Base-by-base conservation (phyloP, 1,140 invertebrate genomes). In the Daktulosphaira vitifoliae region DNA sequence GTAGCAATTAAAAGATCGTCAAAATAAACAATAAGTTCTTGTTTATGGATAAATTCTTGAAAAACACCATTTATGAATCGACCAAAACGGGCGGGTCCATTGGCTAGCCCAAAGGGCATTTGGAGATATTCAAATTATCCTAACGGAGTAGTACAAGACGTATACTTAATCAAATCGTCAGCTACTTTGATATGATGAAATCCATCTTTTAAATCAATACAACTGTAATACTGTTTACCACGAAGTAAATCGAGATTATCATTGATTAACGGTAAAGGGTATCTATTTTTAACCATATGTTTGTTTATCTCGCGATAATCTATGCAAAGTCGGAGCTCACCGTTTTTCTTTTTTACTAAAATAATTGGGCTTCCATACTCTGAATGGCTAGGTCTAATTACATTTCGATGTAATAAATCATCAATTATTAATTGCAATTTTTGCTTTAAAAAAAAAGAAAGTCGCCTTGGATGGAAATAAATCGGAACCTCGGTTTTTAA, bases 221-320 rank as follows among this genome's bases (percentile, higher is more conserved):
- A 44, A 38, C n/a, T 20, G 15, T 20, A 51, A 51, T 56, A 56
- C n/a, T 33, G 25, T 53, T 38, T 39, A 1, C 37, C 68, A 2
- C n/a, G 26, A 3, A 69, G 38, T 1, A 20, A 11, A 66, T 75
- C 72, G 3, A 82, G 65, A 9, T 68, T n/a, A n/a, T n/a, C n/a
- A n/a, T n/a, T n/a, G n/a, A n/a, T n/a, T n/a, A n/a, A n/a, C n/a
- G n/a, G n/a, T 2, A 82, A 65, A 0, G 79, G 79, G 66, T 73
- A 81, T 13, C 70, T 62, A 65, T 80, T 77, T 52, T 71, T 68
- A 0, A 72, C 70, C 0, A 75, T 79, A 1, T 73, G 68, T 8
- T 53, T 33, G 15, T 53, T 33, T 20, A 38, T 18, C 9, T 53
- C 33, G 2, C 53, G 38, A 44, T 59, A 59, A 13, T 59, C 53